Percentiles rank a stretch among this genome's conserved stretches.
phyloP scores from a whole-genome alignment of 2,797 vertebrate species.

The Thamnophis elegans region DNA sequence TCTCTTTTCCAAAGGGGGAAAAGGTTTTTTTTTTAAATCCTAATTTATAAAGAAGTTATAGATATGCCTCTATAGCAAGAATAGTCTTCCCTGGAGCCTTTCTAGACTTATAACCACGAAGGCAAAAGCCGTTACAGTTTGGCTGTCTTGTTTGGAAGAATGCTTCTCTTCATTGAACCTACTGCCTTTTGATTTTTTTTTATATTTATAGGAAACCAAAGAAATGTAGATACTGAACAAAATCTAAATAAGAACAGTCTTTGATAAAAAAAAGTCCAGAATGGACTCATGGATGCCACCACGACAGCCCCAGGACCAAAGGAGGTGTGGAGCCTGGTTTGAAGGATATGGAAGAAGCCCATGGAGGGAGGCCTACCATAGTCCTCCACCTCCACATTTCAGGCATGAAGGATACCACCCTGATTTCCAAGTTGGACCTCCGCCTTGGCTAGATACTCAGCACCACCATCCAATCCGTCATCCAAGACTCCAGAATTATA shows the following conservation, averaged over 20 bases:
- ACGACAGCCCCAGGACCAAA: neutral
- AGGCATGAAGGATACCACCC: constrained; percentile 35
- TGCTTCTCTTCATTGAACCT: neutral
- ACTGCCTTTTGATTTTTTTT: neutral
- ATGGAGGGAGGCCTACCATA: neutral
- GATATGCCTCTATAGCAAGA: neutral
- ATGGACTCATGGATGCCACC: neutral
- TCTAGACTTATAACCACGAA: neutral
- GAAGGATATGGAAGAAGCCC: neutral
- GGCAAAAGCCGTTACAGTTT: neutral
- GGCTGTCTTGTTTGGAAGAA: neutral
- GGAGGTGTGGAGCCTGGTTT: neutral
- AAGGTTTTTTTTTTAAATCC: neutral
- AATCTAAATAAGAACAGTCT: neutral
- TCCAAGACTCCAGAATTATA: neutral
- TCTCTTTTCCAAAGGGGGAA: neutral
- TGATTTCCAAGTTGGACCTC: neutral
- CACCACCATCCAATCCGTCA: neutral
- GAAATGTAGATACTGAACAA: neutral
- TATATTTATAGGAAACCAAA: neutral
- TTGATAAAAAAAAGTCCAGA: neutral
- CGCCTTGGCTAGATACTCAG: constrained; percentile 39
- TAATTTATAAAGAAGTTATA: neutral
- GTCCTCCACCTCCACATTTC: neutral
- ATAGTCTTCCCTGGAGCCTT: neutral